These are phyloP conservation scores for Himalopsyche phryganea DNA, from an alignment of 1,140 invertebrate species.

Conservation along the genomic window DNA sequence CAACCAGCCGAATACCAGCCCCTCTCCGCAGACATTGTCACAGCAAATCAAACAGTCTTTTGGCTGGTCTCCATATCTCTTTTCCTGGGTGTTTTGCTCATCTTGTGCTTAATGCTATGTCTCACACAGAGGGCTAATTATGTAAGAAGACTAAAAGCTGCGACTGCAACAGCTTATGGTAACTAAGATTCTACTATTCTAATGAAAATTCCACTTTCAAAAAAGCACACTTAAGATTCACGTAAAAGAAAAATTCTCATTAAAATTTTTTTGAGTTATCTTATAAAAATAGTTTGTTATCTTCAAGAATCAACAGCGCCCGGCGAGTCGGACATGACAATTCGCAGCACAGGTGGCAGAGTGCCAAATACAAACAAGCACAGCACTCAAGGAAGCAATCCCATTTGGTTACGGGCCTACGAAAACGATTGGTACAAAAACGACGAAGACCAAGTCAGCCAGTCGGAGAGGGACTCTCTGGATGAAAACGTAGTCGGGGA, in stretches of 20 bases:
- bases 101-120: conserved; percentile 75
- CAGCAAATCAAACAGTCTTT: conserved; percentile 61
- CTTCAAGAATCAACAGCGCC: conserved; percentile 44
- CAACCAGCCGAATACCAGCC: conserved; percentile 70
- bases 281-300: conserved; percentile 28
- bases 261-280: too few species aligned
- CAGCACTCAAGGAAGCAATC: conserved; percentile 89
- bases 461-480: conserved; percentile 78
- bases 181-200: too few species aligned
- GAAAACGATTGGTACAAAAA: conserved; percentile 94
- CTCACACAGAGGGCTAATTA: conserved; percentile 80
- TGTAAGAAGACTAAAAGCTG: conserved; percentile 84
- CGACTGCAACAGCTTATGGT: conserved; percentile 90
- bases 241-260: too few species aligned
- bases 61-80: conserved; percentile 79
- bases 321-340: conserved; percentile 71
- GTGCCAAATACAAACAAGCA: conserved; percentile 95
- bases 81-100: conserved; percentile 72
- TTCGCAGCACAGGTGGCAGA: conserved; percentile 63
- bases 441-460: conserved; percentile 66
- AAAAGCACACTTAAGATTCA: too few species aligned
- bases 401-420: conserved; percentile 91
- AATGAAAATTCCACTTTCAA: too few species aligned
- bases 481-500: conserved; percentile 80
- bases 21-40: conserved; percentile 49